Conservation (phyloP, 2,113 vertebrate genomes). For the Callionymus lyra region DNA sequence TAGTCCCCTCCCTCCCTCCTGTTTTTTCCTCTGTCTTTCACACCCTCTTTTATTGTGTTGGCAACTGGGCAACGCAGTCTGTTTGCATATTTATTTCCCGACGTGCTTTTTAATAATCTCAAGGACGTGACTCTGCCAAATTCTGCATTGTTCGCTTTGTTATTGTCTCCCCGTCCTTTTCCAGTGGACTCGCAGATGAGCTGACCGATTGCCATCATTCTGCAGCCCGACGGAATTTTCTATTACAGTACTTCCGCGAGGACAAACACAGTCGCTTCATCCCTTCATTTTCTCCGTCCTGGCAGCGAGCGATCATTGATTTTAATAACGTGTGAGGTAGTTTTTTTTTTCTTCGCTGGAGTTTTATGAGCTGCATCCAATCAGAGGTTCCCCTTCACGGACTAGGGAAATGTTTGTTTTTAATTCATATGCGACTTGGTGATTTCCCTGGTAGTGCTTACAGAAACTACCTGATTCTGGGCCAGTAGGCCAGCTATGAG, state of each 20-base stretch:
- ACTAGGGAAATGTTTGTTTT: slow-evolving; percentile 22
- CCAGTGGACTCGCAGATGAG: slow-evolving; percentile 44
- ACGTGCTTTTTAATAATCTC: slow-evolving; percentile 50
- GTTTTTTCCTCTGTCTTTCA: slow-evolving; percentile 19
- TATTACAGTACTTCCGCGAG: slow-evolving; percentile 38
- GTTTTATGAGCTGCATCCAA: slow-evolving; percentile 30
- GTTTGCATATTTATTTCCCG: slow-evolving; percentile 45
- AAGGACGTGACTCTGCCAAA: slow-evolving; percentile 36
- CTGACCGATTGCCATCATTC: slow-evolving; percentile 52
- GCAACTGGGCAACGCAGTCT: slow-evolving; percentile 11
- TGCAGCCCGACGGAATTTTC: slow-evolving; percentile 46
- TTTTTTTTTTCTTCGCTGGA: slow-evolving; percentile 17
- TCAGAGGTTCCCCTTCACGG: neutral
- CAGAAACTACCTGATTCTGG: slow-evolving; percentile 6
- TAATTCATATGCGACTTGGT: slow-evolving; percentile 22
- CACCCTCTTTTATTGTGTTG: slow-evolving; percentile 39
- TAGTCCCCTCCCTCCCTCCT: slow-evolving; percentile 26
- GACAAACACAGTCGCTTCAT: slow-evolving; percentile 1
- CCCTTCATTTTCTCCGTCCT: too few species aligned
- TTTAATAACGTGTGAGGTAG: neutral
- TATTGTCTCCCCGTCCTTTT: slow-evolving; percentile 44
- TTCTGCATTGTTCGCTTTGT: slow-evolving; percentile 42
- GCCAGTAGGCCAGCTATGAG: neutral
- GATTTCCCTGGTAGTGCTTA: slow-evolving; percentile 10
- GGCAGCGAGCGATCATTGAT: too few species aligned